These are phyloP conservation scores for Eucera pruinosa DNA, from an alignment of 2,888 invertebrate genomes.

Conservation along the genomic window DNA sequence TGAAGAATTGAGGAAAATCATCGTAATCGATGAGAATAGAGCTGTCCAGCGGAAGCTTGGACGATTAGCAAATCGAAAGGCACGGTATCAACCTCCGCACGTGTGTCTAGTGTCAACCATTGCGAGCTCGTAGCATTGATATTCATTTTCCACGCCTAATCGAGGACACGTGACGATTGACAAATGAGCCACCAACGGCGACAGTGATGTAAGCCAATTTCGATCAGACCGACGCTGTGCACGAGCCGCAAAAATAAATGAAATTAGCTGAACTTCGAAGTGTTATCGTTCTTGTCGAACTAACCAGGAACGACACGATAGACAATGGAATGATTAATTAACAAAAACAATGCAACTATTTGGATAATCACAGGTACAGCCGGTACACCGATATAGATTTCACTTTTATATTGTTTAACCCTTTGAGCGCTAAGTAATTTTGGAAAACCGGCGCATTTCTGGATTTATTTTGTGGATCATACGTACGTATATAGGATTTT, in stretches of 20 bases:
- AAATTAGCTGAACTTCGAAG: neutral
- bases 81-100: neutral
- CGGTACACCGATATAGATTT: too few relatives aligned
- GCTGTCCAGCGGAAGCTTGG: neutral
- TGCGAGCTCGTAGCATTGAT: slow-evolving; percentile 10
- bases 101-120: neutral
- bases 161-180: slow-evolving; percentile 40
- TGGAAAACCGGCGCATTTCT: too few relatives aligned
- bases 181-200: slow-evolving; percentile 30
- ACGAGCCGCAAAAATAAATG: slow-evolving; percentile 16
- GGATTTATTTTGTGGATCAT: too few relatives aligned
- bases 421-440: too few relatives aligned
- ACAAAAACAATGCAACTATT: too few relatives aligned
- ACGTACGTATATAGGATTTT: too few relatives aligned
- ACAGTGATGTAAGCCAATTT: slow-evolving; percentile 31
- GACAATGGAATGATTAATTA: too few relatives aligned
- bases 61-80: slow-evolving; percentile 10
- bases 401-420: too few relatives aligned
- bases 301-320: neutral
- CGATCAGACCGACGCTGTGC: slow-evolving; percentile 4
- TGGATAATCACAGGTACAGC: too few relatives aligned
- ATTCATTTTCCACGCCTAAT: slow-evolving; percentile 36
- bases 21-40: neutral
- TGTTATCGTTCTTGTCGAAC: neutral
- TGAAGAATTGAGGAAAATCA: neutral